Base-by-base conservation (phyloP, 2,797 vertebrate species). In the Melanotaenia trifasciata region DNA sequence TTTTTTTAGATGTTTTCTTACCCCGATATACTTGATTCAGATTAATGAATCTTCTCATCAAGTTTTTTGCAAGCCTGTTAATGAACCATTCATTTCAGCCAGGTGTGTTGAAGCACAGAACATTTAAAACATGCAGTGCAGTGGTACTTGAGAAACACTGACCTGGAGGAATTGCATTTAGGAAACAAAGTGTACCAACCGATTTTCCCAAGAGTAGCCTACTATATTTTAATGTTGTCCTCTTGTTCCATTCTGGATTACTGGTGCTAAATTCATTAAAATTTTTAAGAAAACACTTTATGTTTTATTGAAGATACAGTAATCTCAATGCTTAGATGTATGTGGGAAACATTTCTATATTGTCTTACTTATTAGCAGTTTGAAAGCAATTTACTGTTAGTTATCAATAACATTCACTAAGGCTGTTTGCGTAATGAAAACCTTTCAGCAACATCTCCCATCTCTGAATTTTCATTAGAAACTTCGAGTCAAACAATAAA, bases 331-430 rank as follows among this genome's bases (percentile, higher is more conserved):
- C 69, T 78, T 24, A 33, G 68, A 80, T 28, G 43, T 80, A 51
- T 80, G 69, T 83, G 78, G 85, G 79, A 11, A 84, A 76, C 72
- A 38, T 26, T 56, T 43, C 22, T 70, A 32, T 64, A 50, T 77
- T 72, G 86, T 89, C 86, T 89, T 90, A 88, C 60, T 76, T 12
- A 70, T 51, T 14, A 50, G 14, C 83, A 83, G 66, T 69, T 83
- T 65, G 75, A 63, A 84, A 65, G 60, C 38, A 75, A 28, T 30
- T 65, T 10, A 57, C 66, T 78, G 64, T 64, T 38, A 9, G 14
- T 26, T 58, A 4, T 40, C 8, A 58, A 38, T 57, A 30, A 54
- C 6, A 47, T 47, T 20, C 50, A 53, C 0, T 24, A 2, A 12
- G 4, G 5, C 26, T 26, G 11, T 54, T 54, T 26, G 24, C n/a